A percentile compares a stretch with the other conserved stretches of the same genome.
Conservation (phyloP, 1,140 invertebrate species). For the Formica exsecta region DNA sequence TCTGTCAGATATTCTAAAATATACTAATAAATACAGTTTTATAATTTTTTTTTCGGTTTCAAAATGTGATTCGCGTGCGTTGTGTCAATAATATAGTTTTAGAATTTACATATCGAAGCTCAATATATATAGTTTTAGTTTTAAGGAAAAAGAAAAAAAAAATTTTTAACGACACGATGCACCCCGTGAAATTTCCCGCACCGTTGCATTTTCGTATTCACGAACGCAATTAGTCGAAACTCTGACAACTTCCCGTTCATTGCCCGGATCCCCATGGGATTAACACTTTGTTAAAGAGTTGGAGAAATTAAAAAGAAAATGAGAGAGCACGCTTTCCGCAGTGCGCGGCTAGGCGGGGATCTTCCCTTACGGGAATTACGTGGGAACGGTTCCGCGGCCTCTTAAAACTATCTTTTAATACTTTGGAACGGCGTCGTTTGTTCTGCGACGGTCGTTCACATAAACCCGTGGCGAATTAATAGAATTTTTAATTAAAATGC, state of each 20-base stretch:
- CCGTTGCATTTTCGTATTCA: constrained; percentile 42
- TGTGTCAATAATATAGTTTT: not conserved
- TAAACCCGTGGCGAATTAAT: constrained; percentile 67
- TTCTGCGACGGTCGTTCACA: constrained; percentile 48
- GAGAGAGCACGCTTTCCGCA: constrained; percentile 17
- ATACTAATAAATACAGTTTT: not conserved
- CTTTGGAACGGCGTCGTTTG: constrained; percentile 50
- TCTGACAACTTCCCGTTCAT: constrained; percentile 57
- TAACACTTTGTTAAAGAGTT: constrained; percentile 63
- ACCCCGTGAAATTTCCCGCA: constrained; percentile 21
- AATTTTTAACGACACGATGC: not conserved
- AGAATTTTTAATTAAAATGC: constrained; percentile 78
- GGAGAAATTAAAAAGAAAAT: constrained; percentile 66
- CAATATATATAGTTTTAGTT: not conserved
- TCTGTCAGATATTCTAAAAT: constrained; percentile 18
- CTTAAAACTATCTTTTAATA: constrained; percentile 70
- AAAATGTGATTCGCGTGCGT: not conserved
- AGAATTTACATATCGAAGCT: not conserved
- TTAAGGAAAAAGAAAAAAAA: not conserved
- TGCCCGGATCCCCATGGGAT: constrained; percentile 14
- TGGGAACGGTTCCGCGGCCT: constrained; percentile 39
- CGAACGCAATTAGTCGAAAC: constrained; percentile 55
- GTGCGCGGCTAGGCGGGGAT: constrained; percentile 17
- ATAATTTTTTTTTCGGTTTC: too few relatives aligned
- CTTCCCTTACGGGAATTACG: constrained; percentile 60